phyloP scores from a whole-genome alignment of 1,140 invertebrate species.

The Lasaia peninsularis region DNA sequence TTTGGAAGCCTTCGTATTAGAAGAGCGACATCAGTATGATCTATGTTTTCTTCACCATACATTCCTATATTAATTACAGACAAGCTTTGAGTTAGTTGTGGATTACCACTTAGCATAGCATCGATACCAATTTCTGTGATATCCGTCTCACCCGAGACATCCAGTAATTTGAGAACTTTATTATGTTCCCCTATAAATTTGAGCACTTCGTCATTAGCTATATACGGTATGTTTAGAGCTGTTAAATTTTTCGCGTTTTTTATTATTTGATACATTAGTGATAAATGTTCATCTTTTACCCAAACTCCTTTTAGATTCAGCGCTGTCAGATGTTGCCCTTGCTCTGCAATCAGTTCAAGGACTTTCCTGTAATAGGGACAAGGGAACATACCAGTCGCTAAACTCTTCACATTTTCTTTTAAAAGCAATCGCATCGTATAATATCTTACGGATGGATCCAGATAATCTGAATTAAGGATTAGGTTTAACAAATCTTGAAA shows the following conservation, averaged over 20 bases:
- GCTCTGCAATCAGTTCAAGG: conserved; percentile 78
- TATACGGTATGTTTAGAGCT: conserved; percentile 81
- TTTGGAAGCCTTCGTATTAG: conserved; percentile 80
- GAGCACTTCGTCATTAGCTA: conserved; percentile 82
- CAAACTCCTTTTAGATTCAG: conserved; percentile 83
- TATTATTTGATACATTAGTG: conserved; percentile 79
- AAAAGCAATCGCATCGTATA: conserved; percentile 80
- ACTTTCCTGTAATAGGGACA: conserved; percentile 82
- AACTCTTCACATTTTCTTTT: conserved; percentile 79
- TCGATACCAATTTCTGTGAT: conserved; percentile 80
- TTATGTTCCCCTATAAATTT: conserved; percentile 78
- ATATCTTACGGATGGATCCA: conserved; percentile 81
- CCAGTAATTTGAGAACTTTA: conserved; percentile 78
- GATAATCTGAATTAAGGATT: conserved; percentile 79
- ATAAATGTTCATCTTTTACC: conserved; percentile 82
- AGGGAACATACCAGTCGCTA: conserved; percentile 82
- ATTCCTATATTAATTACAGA: conserved; percentile 81
- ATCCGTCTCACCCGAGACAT: conserved; percentile 82
- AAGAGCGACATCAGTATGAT: conserved; percentile 79
- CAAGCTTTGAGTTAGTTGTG: conserved; percentile 73
- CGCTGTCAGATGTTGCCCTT: conserved; percentile 79
- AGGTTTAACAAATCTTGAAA: conserved; percentile 81
- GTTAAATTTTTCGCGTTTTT: conserved; percentile 77
- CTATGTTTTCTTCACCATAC: conserved; percentile 81
- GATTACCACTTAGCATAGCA: conserved; percentile 70